Conservation (phyloP, 2,888 invertebrate genomes). For the Rutpela maculata region DNA sequence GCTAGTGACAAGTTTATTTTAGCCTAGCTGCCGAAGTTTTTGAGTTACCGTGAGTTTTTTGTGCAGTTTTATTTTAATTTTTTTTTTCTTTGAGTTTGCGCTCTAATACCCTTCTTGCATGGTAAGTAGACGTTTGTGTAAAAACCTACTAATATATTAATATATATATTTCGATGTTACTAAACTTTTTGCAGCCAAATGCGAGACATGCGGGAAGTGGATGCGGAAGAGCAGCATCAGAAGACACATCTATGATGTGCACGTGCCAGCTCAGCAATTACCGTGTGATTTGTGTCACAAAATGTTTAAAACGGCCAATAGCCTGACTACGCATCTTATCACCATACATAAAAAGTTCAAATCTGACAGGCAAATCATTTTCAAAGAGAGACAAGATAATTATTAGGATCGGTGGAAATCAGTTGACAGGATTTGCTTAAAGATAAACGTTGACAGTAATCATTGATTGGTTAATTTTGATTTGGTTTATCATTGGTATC, state of each 20-base stretch:
- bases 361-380: conserved; percentile 32
- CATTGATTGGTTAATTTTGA: neutral
- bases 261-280: conserved; percentile 65
- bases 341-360: conserved; percentile 62
- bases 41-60: conserved; percentile 50
- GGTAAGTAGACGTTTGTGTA: conserved; percentile 68
- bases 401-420: neutral
- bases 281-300: conserved; percentile 67
- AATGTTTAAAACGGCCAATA: conserved; percentile 67
- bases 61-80: conserved; percentile 42
- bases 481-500: neutral
- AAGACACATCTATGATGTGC: conserved; percentile 67
- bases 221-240: conserved; percentile 67
- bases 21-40: conserved; percentile 38
- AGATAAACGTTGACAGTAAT: neutral
- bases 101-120: conserved; percentile 63
- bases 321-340: conserved; percentile 66
- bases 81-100: conserved; percentile 47
- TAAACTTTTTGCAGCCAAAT: conserved; percentile 66
- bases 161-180: conserved; percentile 51
- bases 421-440: no score
- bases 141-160: conserved; percentile 47
- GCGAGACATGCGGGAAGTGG: conserved; percentile 65
- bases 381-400: conserved; percentile 18
- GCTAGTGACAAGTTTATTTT: conserved; percentile 44